Base-by-base conservation (phyloP, 2,888 invertebrate genomes). In the Scelioninae gen. 1 region DNA sequence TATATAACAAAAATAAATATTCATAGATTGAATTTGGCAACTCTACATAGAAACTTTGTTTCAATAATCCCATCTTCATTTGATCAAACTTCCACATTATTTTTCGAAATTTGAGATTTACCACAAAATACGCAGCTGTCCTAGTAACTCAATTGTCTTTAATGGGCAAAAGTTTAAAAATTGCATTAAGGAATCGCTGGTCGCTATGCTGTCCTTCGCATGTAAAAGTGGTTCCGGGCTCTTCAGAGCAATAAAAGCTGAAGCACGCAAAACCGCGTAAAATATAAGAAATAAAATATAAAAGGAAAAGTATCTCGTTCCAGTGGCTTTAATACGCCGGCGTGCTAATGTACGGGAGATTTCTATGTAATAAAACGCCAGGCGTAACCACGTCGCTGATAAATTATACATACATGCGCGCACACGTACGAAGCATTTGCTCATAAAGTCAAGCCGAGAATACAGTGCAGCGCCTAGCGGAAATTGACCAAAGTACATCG, bases 401-500 rank as follows among this genome's bases (percentile, higher is more conserved):
- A 65, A 83, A 83, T 83, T 83, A 83, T 83, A 80, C 83, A 83
- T 83, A 83, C 62, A 66, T 69, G 69, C 74, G 53, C 68, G 68
- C 72, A 79, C 79, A 72, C 76, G 71, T 75, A 76, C 76, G 69
- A 43, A 47, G 65, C 79, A 66, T 77, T 83, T 62, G 63, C 65
- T 71, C 58, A 68, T 66, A 74, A 69, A 68, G 84, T 63, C 79
- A 71, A 68, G 23, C 49, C 78, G 72, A 63, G 79, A 84, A 72
- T 66, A 56, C 65, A 38, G 49, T 13, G 51, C 56, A 62, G 51
- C 71, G 58, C 74, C 82, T 63, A 65, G 58, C 80, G 80, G 83
- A 83, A 83, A 83, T 83, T 83, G 79, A 80, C 83, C 83, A 80
- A 83, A 83, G 83, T 83, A 83, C 82, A 75, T 34, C 56, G 78